Base-by-base conservation (phyloP, 2,888 invertebrate species). In the Mythimna albipuncta region DNA sequence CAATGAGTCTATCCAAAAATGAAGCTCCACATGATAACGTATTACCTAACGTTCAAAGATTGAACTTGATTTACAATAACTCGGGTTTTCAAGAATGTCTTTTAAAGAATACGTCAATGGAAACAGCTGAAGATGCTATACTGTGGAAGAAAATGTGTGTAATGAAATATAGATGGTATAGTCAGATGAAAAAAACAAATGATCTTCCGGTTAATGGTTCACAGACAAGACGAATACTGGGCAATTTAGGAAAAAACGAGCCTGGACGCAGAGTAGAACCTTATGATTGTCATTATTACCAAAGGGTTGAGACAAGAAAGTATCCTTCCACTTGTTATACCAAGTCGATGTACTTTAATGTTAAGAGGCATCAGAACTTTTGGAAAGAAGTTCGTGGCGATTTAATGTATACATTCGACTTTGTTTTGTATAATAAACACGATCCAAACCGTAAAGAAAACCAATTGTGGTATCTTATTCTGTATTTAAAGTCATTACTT, bases 361-460 rank as follows among this genome's bases (percentile, higher is more conserved):
- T 9, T 19, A 9, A 2, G 1, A 35, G n/a, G 5, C n/a, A 59
- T n/a, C 2, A 11, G 6, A 38, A n/a, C 38, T 59, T 59, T 26
- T 59, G 59, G 38, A 6, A 11, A 38, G 59, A 59, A 38, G 38
- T 59, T 59, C 16, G n/a, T 38, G 38, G 59, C 38, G 59, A 59
- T 59, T 6, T 59, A 11, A 59, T 38, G 59, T 59, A 61, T 16
- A 41, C 38, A 13, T 38, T 41, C 21, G 21, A 41, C 38, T 41
- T 61, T 61, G 13, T 21, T 59, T 21, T 59, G 11, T 38, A 13
- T 41, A 35, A 61, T 21, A 13, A 41, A 21, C 0, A 13, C 2
- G 3, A 21, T 1, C 21, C 38, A 13, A 6, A 61, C 38, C 61
- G 61, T 4, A 61, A 13, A 11, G 7, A 41, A 61, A 61, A 61